Evolutionary conservation across 1,140 invertebrate species (phyloP).

Genomic region (Bradynema listronoti): DNA sequence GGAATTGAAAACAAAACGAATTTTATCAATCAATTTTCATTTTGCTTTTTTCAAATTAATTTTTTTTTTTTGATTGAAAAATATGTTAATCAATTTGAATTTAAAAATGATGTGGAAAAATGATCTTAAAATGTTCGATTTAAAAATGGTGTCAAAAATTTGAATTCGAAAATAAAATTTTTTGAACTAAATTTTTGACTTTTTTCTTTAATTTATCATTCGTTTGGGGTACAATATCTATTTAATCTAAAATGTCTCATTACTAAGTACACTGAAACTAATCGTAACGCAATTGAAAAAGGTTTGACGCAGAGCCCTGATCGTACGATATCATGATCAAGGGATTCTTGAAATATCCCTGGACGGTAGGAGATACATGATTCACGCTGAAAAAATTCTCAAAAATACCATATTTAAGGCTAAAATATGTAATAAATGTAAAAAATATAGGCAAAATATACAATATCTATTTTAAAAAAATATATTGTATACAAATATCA

Average conservation of each 20-base stretch:
- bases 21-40: no score
- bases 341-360: slow-evolving; percentile 36
- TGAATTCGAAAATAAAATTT: background rate
- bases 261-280: no score
- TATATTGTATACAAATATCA: no score
- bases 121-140: no score
- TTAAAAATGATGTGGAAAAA: no score
- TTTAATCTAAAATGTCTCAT: no score
- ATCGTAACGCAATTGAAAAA: no score
- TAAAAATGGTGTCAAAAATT: background rate
- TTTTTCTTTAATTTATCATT: background rate
- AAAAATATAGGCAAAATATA: slow-evolving; percentile 4
- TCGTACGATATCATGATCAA: slow-evolving; percentile 39
- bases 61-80: slow-evolving; percentile 12
- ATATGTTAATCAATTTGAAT: no score
- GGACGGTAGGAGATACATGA: slow-evolving; percentile 27
- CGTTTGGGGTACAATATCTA: background rate
- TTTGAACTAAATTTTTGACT: background rate
- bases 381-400: background rate
- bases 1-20: no score
- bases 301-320: no score
- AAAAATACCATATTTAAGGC: background rate
- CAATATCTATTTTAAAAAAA: no score
- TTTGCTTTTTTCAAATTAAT: background rate
- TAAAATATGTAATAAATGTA: no score